Percentiles rank a stretch among this genome's conserved stretches.
Conservation (phyloP, 2,888 invertebrate species). For the Portevinia maculata region DNA sequence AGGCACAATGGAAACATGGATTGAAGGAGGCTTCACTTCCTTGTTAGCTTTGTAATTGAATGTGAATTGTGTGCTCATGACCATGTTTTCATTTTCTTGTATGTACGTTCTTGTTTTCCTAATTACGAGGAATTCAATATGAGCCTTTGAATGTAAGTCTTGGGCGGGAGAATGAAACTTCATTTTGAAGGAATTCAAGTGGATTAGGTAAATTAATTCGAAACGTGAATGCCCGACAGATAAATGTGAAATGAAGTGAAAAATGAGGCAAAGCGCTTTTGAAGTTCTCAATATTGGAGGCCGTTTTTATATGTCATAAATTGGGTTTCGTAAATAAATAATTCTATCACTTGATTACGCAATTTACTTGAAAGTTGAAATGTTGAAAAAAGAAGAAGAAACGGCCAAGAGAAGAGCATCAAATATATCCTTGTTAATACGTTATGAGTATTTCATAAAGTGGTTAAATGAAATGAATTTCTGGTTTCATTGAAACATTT, state of each 20-base stretch:
- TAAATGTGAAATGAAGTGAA: neutral
- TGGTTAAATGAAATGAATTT: too few relatives aligned
- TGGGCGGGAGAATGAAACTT: conserved; percentile 8
- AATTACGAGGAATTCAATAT: conserved; percentile 27
- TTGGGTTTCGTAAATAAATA: too few relatives aligned
- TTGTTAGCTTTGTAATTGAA: conserved; percentile 33
- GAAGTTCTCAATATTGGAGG: too few relatives aligned
- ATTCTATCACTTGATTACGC: too few relatives aligned
- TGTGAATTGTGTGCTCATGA: conserved; percentile 28
- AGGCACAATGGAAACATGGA: neutral
- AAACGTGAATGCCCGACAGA: conserved; percentile 17
- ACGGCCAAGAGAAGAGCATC: too few relatives aligned
- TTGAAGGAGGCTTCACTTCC: conserved; percentile 20
- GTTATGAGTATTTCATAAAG: too few relatives aligned
- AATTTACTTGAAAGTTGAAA: too few relatives aligned
- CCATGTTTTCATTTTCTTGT: conserved; percentile 34
- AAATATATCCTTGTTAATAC: too few relatives aligned
- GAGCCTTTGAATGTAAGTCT: conserved; percentile 8
- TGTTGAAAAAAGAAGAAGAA: too few relatives aligned
- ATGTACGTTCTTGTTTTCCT: neutral
- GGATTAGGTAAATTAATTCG: conserved; percentile 51
- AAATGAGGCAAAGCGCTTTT: too few relatives aligned
- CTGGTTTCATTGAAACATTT: too few relatives aligned
- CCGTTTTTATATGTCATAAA: too few relatives aligned
- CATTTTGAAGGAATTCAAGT: conserved; percentile 22